Conservation (phyloP, 2,113 vertebrate genomes). For the Brachirus orientalis region DNA sequence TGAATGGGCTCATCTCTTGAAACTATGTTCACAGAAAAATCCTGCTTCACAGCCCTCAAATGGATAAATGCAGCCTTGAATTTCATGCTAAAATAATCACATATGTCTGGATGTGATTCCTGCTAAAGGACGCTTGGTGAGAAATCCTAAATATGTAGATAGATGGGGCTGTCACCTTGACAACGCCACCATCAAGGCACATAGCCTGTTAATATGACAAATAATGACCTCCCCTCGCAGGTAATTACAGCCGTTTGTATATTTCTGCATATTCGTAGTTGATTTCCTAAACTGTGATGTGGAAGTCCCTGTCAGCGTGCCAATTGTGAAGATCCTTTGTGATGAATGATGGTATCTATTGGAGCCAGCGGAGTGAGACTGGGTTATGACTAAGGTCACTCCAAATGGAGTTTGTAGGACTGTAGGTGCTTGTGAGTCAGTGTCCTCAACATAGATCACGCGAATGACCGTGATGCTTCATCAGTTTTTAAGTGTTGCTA, state of each 20-base stretch:
- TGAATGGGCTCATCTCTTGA: too few relatives aligned
- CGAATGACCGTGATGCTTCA: conserved; percentile 49
- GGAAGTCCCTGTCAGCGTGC: conserved; percentile 52
- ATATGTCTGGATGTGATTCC: not conserved
- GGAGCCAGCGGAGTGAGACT: conserved; percentile 56
- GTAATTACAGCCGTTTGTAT: conserved; percentile 62
- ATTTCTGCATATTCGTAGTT: conserved; percentile 56
- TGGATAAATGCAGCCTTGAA: too few relatives aligned
- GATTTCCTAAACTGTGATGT: conserved; percentile 51
- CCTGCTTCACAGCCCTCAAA: too few relatives aligned
- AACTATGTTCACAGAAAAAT: too few relatives aligned
- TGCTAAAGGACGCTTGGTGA: conserved; percentile 32
- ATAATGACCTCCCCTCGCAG: conserved; percentile 16
- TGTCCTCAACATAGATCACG: conserved; percentile 70
- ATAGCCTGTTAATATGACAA: conserved; percentile 46
- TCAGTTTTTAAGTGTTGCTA: conserved; percentile 30
- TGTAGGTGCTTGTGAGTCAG: conserved; percentile 51
- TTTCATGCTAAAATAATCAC: not conserved
- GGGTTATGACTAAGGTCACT: conserved; percentile 71
- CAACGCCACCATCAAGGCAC: conserved; percentile 20
- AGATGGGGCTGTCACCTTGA: conserved; percentile 36
- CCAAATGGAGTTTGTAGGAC: conserved; percentile 62
- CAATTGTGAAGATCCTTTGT: conserved; percentile 46
- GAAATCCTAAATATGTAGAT: conserved; percentile 17
- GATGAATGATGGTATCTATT: conserved; percentile 53